These are phyloP conservation scores for Phalangium opilio DNA, from an alignment of 2,888 invertebrate genomes.

Conservation along the genomic window DNA sequence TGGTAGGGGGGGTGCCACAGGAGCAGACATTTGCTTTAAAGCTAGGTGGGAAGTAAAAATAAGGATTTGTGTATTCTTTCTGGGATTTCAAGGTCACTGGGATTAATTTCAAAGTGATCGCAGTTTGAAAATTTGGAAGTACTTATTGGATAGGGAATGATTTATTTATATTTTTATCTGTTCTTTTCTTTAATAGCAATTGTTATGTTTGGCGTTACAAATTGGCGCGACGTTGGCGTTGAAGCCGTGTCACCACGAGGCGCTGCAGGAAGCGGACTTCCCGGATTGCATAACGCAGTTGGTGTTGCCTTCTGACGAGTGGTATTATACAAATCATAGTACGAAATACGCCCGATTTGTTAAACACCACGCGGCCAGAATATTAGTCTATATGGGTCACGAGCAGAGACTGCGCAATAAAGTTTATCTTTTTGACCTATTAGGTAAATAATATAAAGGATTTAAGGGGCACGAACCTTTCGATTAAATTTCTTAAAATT, in stretches of 20 bases:
- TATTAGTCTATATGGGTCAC: conserved; percentile 46
- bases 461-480: too few species aligned
- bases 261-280: conserved; percentile 41
- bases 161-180: too few species aligned
- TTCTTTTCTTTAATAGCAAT: too few species aligned
- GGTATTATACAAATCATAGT: conserved; percentile 50
- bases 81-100: too few species aligned
- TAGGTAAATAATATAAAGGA: conserved; percentile 36
- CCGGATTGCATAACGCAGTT: conserved; percentile 45
- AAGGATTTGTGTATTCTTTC: too few species aligned
- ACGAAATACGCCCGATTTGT: conserved; percentile 46
- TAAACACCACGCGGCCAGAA: conserved; percentile 46
- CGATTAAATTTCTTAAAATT: too few species aligned
- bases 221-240: conserved; percentile 42
- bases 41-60: too few species aligned
- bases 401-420: conserved; percentile 43
- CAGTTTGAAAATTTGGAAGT: too few species aligned
- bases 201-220: conserved; percentile 45
- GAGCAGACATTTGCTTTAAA: too few species aligned
- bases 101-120: too few species aligned
- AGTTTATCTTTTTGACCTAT: conserved; percentile 42
- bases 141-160: too few species aligned
- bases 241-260: conserved; percentile 40
- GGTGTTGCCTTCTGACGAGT: conserved; percentile 47
- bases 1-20: too few species aligned